A percentile compares a stretch with the other conserved stretches of the same genome.
Conservation (phyloP, 2,888 invertebrate species). For the Platynereis dumerilii region DNA sequence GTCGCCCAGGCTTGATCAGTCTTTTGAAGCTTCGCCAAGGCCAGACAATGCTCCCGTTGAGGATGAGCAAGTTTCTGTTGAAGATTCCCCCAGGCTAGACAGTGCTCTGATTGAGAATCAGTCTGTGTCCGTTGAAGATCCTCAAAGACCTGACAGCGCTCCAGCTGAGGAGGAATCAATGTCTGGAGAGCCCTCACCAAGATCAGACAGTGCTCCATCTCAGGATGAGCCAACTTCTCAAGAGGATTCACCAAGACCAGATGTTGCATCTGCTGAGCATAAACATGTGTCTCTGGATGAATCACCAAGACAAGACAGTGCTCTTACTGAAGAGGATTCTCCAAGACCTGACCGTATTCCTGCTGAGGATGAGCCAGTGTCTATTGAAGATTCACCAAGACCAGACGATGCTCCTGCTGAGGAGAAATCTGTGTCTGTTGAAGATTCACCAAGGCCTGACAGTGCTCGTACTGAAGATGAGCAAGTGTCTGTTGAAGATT, state of each 20-base stretch:
- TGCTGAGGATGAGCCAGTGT: background rate
- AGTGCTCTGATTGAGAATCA: too few relatives aligned
- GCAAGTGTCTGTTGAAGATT: background rate
- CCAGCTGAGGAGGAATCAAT: background rate
- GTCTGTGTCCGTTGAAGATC: too few relatives aligned
- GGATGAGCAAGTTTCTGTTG: background rate
- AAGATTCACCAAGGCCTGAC: background rate
- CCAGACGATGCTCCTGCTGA: too few relatives aligned
- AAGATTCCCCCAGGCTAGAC: too few relatives aligned
- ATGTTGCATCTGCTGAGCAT: background rate
- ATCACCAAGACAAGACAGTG: background rate
- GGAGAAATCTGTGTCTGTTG: too few relatives aligned
- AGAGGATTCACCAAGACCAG: background rate
- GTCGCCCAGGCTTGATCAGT: background rate
- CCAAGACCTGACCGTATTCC: background rate
- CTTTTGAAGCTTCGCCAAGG: background rate
- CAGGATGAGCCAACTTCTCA: background rate
- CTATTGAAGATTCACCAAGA: background rate
- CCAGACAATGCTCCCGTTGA: constrained; percentile 1
- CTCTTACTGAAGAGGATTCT: background rate
- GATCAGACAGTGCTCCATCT: background rate
- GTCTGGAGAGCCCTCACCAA: background rate
- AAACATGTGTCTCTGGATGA: background rate
- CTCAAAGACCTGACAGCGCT: too few relatives aligned
- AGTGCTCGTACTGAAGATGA: background rate